phyloP scores from a whole-genome alignment of 2,797 vertebrate species.

The Anisognathus igniventris region DNA sequence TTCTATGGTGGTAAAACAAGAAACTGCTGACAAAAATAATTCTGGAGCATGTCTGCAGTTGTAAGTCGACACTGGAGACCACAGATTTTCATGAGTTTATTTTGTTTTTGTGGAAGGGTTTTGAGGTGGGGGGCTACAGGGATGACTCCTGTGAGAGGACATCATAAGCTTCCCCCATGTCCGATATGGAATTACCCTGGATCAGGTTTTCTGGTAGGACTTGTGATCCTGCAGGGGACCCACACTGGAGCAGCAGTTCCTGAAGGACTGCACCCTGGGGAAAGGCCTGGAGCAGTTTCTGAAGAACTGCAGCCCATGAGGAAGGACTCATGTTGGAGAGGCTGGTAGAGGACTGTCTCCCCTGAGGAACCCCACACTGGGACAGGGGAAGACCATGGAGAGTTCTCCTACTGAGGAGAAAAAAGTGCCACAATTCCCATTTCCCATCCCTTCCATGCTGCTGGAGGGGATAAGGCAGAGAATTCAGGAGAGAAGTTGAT shows the following conservation, averaged over 20 bases:
- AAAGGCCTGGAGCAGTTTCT: not conserved
- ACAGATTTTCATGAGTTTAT: not conserved
- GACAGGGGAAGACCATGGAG: not conserved
- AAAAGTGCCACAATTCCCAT: not conserved
- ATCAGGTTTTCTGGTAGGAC: not conserved
- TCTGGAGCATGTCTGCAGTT: not conserved
- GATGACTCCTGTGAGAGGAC: not conserved
- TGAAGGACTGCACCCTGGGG: not conserved
- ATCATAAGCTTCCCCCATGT: no score
- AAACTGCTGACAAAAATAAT: not conserved
- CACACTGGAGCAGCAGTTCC: accelerated
- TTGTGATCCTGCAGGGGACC: accelerated
- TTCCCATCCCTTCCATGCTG: accelerated
- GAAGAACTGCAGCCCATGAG: not conserved
- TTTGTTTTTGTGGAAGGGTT: not conserved
- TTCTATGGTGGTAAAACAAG: not conserved
- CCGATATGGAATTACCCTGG: accelerated
- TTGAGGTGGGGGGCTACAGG: accelerated
- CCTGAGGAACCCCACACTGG: not conserved
- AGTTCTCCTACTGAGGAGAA: not conserved
- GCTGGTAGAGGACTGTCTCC: not conserved
- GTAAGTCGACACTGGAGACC: not conserved
- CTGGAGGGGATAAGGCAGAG: not conserved
- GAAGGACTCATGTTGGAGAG: not conserved
- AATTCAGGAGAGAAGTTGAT: not conserved